These are phyloP conservation scores for Ischnus inquisitorius DNA, from an alignment of 2,888 invertebrate genomes.

Conservation along the genomic window DNA sequence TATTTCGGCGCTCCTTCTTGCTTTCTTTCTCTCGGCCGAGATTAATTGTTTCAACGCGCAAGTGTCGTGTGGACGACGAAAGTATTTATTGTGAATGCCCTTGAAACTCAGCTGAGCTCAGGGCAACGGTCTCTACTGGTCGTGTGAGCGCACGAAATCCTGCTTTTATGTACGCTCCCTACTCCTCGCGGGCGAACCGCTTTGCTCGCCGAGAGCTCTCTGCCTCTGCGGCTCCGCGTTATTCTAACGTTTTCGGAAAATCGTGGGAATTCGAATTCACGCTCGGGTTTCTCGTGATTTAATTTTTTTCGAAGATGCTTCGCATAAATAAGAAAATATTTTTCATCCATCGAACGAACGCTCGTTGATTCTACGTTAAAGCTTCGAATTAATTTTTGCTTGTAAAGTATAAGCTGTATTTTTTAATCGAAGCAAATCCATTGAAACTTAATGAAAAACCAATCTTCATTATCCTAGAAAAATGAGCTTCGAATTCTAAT, in stretches of 20 bases:
- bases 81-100: constrained; percentile 6
- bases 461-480: too few relatives aligned
- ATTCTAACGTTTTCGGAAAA: constrained; percentile 14
- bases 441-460: too few relatives aligned
- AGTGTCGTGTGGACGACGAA: background rate
- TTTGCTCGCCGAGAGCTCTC: constrained; percentile 29
- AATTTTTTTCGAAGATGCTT: too few relatives aligned
- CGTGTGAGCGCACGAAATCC: constrained; percentile 50
- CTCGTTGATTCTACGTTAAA: too few relatives aligned
- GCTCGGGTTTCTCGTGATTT: background rate
- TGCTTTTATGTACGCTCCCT: constrained; percentile 64
- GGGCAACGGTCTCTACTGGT: constrained; percentile 61
- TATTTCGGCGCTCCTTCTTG: too few relatives aligned
- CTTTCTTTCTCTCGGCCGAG: background rate
- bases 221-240: constrained; percentile 18
- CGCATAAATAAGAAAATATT: too few relatives aligned
- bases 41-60: constrained; percentile 5
- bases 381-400: too few relatives aligned
- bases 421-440: too few relatives aligned
- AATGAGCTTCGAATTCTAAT: too few relatives aligned
- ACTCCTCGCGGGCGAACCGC: constrained; percentile 30
- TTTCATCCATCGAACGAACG: too few relatives aligned
- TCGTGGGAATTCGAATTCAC: constrained; percentile 14
- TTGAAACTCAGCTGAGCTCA: constrained; percentile 61
- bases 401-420: too few relatives aligned